Evolutionary conservation across 1,140 invertebrate species (phyloP), one percentile per base, ranked within the genome.

Genomic region (Tetragonula clypearis): DNA sequence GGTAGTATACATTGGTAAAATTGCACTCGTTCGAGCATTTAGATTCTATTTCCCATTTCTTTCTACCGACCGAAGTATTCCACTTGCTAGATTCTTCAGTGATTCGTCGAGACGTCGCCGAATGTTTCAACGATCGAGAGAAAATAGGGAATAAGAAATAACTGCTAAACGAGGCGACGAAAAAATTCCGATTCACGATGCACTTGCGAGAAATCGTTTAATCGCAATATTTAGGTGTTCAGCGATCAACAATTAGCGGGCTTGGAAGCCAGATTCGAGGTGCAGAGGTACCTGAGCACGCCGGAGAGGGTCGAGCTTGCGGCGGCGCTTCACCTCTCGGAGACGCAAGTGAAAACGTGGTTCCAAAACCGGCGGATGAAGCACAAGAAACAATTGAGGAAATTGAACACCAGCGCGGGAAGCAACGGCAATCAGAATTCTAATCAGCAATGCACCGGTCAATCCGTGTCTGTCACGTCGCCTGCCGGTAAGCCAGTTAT

Each of bases 261-360:
- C 71, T 94, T 99, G 82, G 99, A 99, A 93, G 98, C 99, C 91
- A 96, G 98, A 56, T 99, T 99, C 93, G 98, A 99, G 91, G 97
- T 97, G 0, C 99, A 99, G 93, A 97, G 99, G 80, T 99, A 99
- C 95, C 96, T 99, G 21, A 99, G 98, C 14, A 99, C 99, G 0
- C 99, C 99, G 0, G 99, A 99, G 93, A 95, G 99, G 73, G 98
- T 99, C 14, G 99, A 99, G 92, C 94, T 99, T 69, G 99, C 99
- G 0, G 97, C 97, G 6, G 97, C 97, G 0, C 95, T 99, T 21
- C 98, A 98, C 90, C 96, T 99, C 5, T 99, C 98, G 2, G 99
- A 99, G 95, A 99, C 99, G 0, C 99, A 99, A 95, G 98, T 99
- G 71, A 99, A 99, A 95, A 99, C 98, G 58, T 99, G 99, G 99